Evolutionary conservation across 2,797 vertebrate species (phyloP), one percentile per base, ranked within the genome.

Genomic region (Zenarchopterus dispar): DNA sequence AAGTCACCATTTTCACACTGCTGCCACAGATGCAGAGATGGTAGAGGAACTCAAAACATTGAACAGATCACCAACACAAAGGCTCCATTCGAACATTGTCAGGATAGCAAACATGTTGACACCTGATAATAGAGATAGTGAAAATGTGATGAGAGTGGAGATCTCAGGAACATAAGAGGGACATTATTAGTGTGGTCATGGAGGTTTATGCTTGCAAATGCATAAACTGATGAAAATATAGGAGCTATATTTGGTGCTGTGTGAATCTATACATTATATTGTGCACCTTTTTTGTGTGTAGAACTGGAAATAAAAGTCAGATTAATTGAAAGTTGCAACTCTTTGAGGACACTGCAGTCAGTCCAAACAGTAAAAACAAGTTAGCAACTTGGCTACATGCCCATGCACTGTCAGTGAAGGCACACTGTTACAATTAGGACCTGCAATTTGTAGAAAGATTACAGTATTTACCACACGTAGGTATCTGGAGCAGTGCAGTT

Each of bases 11-110:
- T 5, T 45, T 46, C 16, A 26, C 24, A 45, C 26, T 16, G 22
- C 52, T 52, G 49, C 18, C 36, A 15, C 36, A 39, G 36, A 39
- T 64, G 62, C 7, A 50, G 22, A n/a, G 59, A 62, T 8, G 28
- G 19, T 2, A 44, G 16, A 46, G 36, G 26, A 60, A 63, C 74
- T 72, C 22, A 21, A 70, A 78, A 66, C 51, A 47, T 39, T 13
- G 3, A 39, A 70, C 62, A 51, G 8, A 58, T 42, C 52, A 62
- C 6, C 24, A 39, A 48, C 48, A 18, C 22, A 45, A 18, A 22
- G 10, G 24, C n/a, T 61, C 33, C 55, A 13, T 64, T 78, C 45
- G 66, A 75, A 73, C 62, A 63, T 55, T 18, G 24, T 19, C 46
- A 15, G 44, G 43, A 41, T 51, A 26, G 36, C 0, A 61, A 44